Base-by-base conservation (phyloP, 2,888 invertebrate genomes). In the Monopis laevigella region DNA sequence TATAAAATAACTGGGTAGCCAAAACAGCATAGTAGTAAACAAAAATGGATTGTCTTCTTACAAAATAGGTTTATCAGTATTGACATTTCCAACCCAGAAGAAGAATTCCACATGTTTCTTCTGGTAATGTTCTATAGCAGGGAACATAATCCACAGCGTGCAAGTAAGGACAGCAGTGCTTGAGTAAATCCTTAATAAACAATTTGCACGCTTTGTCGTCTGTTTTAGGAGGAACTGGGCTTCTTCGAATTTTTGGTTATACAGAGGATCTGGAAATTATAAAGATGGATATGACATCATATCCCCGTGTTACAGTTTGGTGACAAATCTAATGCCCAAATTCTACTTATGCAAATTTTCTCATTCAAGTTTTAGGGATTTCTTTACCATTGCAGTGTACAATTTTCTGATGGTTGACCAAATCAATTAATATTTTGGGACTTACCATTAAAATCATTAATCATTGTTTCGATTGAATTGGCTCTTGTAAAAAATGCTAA, bases 81-180 rank as follows among this genome's bases (percentile, higher is more conserved):
- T 18, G 10, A 18, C 2, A 17, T 8, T 12, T 17, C 17, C 21
- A 17, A 29, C 52, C 48, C 52, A 55, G 42, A 55, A 51, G 2
- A 66, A 62, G 45, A 71, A 65, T 42, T 61, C 57, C 14, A 66
- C 62, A 19, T 45, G 49, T 16, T 44, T 49, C 0, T 54, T 55
- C 11, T 50, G 53, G 43, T 50, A 44, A 46, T 52, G 61, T 29
- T 46, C 47, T 48, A 58, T 48, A 45, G 55, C 46, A 5, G 71
- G 59, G 50, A 67, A 65, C 29, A 59, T 52, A 43, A 60, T 51
- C 73, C 73, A 73, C 46, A 73, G 61, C 48, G 60, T 46, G 55
- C 73, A 73, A 24, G 71, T 71, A 34, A 64, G 44, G 41, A 62
- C 62, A n/a, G 73, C 73, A 44, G 58, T 51, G 48, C 65, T 40